phyloP scores from a whole-genome alignment of 1,140 invertebrate species.

The Phenacoccus solenopsis region DNA sequence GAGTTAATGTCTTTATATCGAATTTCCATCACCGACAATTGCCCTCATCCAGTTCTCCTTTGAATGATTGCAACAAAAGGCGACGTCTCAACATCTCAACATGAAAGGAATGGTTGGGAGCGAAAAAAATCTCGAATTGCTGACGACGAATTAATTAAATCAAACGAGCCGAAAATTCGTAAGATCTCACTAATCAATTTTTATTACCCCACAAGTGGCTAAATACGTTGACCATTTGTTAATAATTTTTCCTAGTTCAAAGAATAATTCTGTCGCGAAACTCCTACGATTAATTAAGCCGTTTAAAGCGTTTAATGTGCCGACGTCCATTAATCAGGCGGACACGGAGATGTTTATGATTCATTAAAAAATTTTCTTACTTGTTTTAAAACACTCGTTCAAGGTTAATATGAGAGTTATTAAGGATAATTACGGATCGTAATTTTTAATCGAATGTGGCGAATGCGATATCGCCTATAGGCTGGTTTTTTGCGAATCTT shows the following conservation, averaged over 20 bases:
- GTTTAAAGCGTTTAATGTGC: neutral
- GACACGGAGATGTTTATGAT: neutral
- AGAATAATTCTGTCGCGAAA: neutral
- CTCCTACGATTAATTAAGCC: slow-evolving; percentile 1
- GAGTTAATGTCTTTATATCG: neutral
- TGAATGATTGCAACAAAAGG: too few species aligned
- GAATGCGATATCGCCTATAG: too few species aligned
- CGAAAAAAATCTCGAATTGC: too few species aligned
- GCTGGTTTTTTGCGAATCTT: too few species aligned
- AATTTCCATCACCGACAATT: neutral
- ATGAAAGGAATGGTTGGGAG: too few species aligned
- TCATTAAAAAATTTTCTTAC: slow-evolving; percentile 4
- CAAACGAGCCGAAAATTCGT: neutral
- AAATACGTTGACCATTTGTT: neutral
- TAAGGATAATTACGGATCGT: neutral
- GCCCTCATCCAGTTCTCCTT: too few species aligned
- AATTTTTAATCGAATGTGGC: neutral
- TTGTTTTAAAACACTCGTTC: neutral
- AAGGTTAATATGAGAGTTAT: neutral
- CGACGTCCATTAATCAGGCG: neutral
- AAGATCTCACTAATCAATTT: neutral
- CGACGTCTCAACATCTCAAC: too few species aligned
- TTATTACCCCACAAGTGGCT: neutral
- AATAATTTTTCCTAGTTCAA: neutral
- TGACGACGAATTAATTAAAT: neutral